phyloP scores from a whole-genome alignment of 1,140 invertebrate genomes.

The Xylocopa sonorina region DNA sequence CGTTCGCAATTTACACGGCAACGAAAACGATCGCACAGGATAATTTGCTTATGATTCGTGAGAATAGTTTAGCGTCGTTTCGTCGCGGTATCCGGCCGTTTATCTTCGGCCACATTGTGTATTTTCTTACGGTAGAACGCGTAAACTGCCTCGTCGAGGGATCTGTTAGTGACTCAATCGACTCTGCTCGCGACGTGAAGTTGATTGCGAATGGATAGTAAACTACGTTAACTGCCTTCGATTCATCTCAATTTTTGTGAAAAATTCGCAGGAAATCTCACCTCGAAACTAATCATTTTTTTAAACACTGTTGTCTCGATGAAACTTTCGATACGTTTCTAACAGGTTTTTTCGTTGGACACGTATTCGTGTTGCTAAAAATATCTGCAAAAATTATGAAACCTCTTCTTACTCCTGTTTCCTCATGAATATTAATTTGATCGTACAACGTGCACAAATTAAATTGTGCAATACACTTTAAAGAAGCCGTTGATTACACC shows the following conservation, averaged over 20 bases:
- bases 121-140: neutral
- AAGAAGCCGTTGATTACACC: too few species aligned
- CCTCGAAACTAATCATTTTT: too few species aligned
- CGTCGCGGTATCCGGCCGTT: neutral
- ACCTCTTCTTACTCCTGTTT: neutral
- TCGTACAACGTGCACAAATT: too few species aligned
- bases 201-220: neutral
- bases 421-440: neutral
- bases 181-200: neutral
- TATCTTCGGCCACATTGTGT: slow-evolving; percentile 6
- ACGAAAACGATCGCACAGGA: slow-evolving; percentile 29
- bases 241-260: too few species aligned
- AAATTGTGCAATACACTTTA: too few species aligned
- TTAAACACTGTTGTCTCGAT: too few species aligned
- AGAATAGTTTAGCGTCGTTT: slow-evolving; percentile 30
- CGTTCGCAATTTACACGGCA: slow-evolving; percentile 42
- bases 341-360: too few species aligned
- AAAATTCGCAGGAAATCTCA: too few species aligned
- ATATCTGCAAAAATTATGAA: neutral
- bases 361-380: neutral
- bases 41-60: slow-evolving; percentile 25
- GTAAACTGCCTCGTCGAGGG: neutral
- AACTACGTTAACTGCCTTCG: neutral
- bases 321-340: too few species aligned
- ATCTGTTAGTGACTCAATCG: slow-evolving; percentile 27